Percentiles rank a stretch among this genome's conserved stretches.
phyloP scores from a whole-genome alignment of 1,140 invertebrate genomes.

The Temnothorax curvispinosus region DNA sequence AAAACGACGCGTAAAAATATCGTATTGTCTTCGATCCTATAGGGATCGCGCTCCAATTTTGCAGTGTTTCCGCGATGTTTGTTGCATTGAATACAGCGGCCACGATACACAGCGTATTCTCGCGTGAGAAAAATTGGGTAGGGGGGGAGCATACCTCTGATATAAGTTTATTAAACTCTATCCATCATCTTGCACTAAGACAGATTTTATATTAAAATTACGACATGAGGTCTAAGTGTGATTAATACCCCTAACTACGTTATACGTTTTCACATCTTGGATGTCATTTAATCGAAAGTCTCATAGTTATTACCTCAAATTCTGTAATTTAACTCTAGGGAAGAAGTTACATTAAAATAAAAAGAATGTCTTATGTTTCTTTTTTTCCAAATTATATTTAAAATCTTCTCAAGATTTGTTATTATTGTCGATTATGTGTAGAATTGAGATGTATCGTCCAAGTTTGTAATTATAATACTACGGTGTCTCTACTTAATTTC shows the following conservation, averaged over 20 bases:
- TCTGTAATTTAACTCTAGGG: background rate
- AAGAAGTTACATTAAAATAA: background rate
- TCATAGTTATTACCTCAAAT: background rate
- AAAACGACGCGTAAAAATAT: constrained; percentile 52
- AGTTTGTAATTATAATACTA: background rate
- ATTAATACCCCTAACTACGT: constrained; percentile 34
- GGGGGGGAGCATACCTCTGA: background rate
- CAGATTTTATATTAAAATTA: constrained; percentile 53
- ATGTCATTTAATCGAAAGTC: constrained; percentile 35
- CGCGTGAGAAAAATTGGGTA: constrained; percentile 31
- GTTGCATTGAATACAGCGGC: background rate
- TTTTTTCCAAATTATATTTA: background rate
- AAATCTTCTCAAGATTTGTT: background rate
- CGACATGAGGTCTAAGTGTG: constrained; percentile 25
- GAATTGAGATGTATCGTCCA: background rate
- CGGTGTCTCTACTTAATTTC: background rate
- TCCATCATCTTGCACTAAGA: constrained; percentile 47
- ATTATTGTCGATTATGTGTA: background rate
- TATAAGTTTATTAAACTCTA: constrained; percentile 57
- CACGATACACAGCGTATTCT: background rate
- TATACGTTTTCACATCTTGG: background rate
- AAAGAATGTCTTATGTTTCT: background rate
- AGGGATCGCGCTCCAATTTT: constrained; percentile 46
- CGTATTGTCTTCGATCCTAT: constrained; percentile 46
- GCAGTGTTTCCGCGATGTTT: constrained; percentile 24